Percentiles rank a stretch among this genome's conserved stretches.
Evolutionary conservation across 2,888 invertebrate species (phyloP).

Genomic region (Saturnia japonica): DNA sequence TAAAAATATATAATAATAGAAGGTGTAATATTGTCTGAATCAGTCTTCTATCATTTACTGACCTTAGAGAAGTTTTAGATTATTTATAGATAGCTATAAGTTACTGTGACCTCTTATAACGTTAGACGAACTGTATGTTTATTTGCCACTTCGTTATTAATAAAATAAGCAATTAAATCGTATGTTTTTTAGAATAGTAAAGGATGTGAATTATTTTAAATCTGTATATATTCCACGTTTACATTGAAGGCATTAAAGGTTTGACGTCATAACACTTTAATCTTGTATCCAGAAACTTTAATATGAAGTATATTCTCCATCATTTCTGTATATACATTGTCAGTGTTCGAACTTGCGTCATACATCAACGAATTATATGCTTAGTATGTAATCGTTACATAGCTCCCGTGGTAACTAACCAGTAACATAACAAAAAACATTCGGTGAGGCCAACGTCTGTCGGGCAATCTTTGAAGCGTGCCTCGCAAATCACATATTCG

Average conservation of each 20-base stretch:
- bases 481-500: conserved; percentile 74
- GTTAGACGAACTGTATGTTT: neutral
- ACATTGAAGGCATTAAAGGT: neutral
- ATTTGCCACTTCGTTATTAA: neutral
- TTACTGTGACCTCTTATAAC: neutral
- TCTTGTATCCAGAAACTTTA: neutral
- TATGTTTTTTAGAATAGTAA: neutral
- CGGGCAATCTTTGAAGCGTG: conserved; percentile 73
- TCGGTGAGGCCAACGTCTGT: conserved; percentile 45
- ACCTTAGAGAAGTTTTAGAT: neutral
- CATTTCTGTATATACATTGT: neutral
- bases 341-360: neutral
- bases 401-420: conserved; percentile 1
- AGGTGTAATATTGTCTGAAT: no score
- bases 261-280: neutral
- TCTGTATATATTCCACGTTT: neutral
- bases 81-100: neutral
- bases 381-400: conserved; percentile 10
- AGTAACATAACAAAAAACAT: conserved; percentile 31
- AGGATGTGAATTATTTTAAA: neutral
- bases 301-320: neutral
- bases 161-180: neutral
- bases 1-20: no score
- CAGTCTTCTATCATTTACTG: neutral
- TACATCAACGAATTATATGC: neutral